Evolutionary conservation across 92 coral and sea anemone genomes (phyloP), one percentile per base, ranked within the genome.

Genomic region (Umimayanthus chanpuru): DNA sequence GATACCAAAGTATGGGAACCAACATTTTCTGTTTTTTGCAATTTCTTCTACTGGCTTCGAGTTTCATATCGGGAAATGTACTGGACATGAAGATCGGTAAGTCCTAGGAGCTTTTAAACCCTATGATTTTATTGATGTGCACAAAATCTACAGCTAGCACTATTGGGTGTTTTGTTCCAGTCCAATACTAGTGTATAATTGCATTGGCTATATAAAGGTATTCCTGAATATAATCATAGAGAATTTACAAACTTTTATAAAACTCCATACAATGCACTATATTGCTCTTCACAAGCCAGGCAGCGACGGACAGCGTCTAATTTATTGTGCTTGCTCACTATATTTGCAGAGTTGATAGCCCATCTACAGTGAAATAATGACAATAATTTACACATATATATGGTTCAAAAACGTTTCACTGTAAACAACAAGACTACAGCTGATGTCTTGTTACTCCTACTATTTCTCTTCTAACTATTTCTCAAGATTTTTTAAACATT

Each of bases 31-130:
- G 7, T 56, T 28, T 30, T 80, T 30, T 80, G 5, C 84, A 56
- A 56, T 25, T 80, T 7, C 25, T 80, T 11, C 29, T 80, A 4
- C 11, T 80, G 15, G 44, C 64, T 32, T 55, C 29, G 47, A 80
- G 49, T 58, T 80, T 49, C 4, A 40, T 56, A 9, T 80, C 72
- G 25, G 71, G 70, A 15, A 29, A 80, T 80, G 28, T 16, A 15
- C 72, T 80, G 29, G 84, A 80, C 72, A 32, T 80, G 11, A 80
- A 80, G 32, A 55, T 80, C 67, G 84, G 84, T 80, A 56, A 80
- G 84, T 30, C n/a, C 16, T 25, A 29, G 4, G 64, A 55, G 36
- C 20, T 18, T 28, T 29, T 28, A 7, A 28, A 53, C 4, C 4
- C 41, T 28, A 5, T n/a, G 21, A 28, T 71, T 26, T 73, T 12